Percentiles rank a stretch among this genome's conserved stretches.
Conservation (phyloP, 2,888 invertebrate genomes). For the Rhamnusium bicolor region DNA sequence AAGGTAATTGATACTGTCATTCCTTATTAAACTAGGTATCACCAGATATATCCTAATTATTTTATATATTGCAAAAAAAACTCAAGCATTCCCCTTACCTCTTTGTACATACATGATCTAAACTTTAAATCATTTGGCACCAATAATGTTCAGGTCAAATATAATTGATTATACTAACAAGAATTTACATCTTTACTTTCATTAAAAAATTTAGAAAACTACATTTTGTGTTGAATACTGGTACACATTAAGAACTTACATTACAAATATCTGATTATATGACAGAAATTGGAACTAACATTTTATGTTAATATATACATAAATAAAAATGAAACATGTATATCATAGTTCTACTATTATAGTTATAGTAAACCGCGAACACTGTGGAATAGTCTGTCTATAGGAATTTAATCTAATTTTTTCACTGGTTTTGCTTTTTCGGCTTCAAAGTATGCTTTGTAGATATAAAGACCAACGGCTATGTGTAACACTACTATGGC, state of each 20-base stretch:
- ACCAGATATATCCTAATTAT: too few species aligned
- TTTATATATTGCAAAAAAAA: too few species aligned
- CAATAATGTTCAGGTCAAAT: background rate
- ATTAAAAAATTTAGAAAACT: background rate
- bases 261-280: background rate
- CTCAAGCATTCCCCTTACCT: too few species aligned
- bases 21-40: too few species aligned
- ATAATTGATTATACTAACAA: background rate
- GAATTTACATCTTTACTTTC: background rate
- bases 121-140: background rate
- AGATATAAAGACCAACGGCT: constrained; percentile 85
- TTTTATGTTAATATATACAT: background rate
- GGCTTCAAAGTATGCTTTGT: constrained; percentile 80
- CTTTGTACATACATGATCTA: too few species aligned
- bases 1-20: too few species aligned
- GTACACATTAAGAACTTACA: background rate
- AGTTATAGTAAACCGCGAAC: background rate
- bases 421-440: constrained; percentile 67
- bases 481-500: constrained; percentile 84
- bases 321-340: background rate
- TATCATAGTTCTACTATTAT: background rate
- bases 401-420: constrained; percentile 60
- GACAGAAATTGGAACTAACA: background rate
- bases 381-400: background rate
- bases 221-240: background rate